Percentiles rank a stretch among this genome's conserved stretches.
Evolutionary conservation across 2,888 invertebrate genomes (phyloP).

Genomic region (Leptopterna dolabrata): DNA sequence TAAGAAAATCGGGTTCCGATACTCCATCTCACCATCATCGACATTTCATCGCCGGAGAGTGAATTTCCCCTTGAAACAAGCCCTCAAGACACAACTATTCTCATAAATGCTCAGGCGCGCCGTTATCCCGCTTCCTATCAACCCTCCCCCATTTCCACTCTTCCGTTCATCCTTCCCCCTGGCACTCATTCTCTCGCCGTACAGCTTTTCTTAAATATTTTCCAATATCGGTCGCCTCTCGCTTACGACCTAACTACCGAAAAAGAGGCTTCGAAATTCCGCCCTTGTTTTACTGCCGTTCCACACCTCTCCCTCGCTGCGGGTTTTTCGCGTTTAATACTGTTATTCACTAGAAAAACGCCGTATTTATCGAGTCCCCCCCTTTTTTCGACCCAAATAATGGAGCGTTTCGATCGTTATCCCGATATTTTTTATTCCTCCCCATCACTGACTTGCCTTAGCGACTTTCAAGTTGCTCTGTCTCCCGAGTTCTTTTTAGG

Average conservation of each 20-base stretch:
- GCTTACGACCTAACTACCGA: neutral
- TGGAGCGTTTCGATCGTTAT: neutral
- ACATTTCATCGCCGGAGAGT: neutral
- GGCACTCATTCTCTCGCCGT: neutral
- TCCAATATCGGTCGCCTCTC: neutral
- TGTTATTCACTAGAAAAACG: neutral
- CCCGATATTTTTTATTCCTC: neutral
- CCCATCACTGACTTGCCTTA: neutral
- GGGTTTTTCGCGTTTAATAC: neutral
- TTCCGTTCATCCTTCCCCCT: no score
- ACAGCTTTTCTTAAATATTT: constrained; percentile 11
- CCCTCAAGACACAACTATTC: neutral
- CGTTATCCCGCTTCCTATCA: neutral
- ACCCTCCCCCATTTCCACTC: neutral
- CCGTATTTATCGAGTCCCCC: neutral
- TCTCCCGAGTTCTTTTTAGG: neutral
- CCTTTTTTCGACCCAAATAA: neutral
- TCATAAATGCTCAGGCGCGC: neutral
- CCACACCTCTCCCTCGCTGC: neutral
- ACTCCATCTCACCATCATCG: neutral
- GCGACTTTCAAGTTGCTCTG: neutral
- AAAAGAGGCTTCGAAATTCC: neutral
- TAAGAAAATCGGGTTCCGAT: neutral
- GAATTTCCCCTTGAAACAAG: neutral
- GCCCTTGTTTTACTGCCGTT: constrained; percentile 7